Conservation (phyloP, 2,113 vertebrate genomes). For the Gallinago jamesoni region DNA sequence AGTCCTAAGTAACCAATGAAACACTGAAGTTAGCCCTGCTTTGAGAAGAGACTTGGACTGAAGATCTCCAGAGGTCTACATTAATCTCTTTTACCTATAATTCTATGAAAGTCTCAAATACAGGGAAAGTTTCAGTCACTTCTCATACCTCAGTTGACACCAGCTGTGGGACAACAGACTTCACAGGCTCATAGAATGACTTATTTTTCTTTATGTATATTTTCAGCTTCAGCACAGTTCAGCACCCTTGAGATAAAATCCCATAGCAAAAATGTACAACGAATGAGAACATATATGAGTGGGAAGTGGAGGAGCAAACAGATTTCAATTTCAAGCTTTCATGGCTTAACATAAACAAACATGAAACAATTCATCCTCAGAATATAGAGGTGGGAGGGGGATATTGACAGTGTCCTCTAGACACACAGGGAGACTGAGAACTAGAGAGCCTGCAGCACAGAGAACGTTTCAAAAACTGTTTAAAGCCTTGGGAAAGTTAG, state of each 20-base stretch:
- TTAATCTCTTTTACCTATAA: background rate
- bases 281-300: conserved; percentile 41
- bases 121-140: background rate
- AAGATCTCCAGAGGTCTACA: background rate
- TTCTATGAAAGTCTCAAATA: background rate
- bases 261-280: conserved; percentile 18
- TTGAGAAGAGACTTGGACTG: background rate
- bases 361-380: conserved; percentile 35
- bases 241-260: conserved; percentile 21
- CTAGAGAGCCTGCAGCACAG: background rate
- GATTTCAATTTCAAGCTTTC: conserved; percentile 67
- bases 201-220: background rate
- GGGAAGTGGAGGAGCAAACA: conserved; percentile 30
- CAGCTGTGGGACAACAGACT: background rate
- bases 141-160: background rate
- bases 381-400: background rate
- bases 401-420: conserved; percentile 25
- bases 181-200: background rate
- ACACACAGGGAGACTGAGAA: conserved; percentile 12
- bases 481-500: conserved; percentile 7
- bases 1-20: background rate
- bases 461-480: conserved; percentile 3
- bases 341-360: conserved; percentile 57
- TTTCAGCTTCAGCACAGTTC: conserved; percentile 18
- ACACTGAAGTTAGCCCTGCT: background rate